Conservation (phyloP, 2,797 vertebrate species). For the Gymnothorax javanicus region DNA sequence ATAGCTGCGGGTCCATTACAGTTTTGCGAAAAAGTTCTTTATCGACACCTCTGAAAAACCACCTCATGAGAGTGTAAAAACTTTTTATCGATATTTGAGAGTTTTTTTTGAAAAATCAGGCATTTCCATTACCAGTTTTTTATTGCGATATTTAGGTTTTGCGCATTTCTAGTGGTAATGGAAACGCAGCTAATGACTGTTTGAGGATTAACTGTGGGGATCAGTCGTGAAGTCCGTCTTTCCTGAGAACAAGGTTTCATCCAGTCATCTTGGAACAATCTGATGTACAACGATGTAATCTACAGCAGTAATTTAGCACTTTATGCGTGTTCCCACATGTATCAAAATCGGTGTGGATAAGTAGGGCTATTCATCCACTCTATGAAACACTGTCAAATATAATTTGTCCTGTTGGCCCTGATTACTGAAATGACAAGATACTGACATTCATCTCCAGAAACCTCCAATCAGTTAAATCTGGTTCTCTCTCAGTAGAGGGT, state of each 20-base stretch:
- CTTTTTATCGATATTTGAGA: too few relatives aligned
- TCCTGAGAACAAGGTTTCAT: not conserved
- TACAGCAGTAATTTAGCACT: not conserved
- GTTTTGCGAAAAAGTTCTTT: too few relatives aligned
- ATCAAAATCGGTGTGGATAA: not conserved
- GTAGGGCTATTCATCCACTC: not conserved
- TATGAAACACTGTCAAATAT: not conserved
- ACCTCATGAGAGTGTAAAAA: too few relatives aligned
- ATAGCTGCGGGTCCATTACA: not conserved
- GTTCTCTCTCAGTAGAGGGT: not conserved
- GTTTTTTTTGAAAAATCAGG: too few relatives aligned
- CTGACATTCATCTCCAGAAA: not conserved
- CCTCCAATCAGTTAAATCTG: not conserved
- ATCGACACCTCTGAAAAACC: too few relatives aligned
- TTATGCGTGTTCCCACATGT: not conserved
- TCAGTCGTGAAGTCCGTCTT: not conserved
- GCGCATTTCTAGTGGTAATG: too few relatives aligned
- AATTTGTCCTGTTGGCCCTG: not conserved
- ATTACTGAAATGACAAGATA: not conserved
- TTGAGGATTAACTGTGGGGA: too few relatives aligned
- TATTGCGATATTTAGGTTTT: too few relatives aligned
- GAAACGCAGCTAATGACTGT: too few relatives aligned
- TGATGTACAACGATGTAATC: not conserved
- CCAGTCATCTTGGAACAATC: not conserved
- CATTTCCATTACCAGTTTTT: too few relatives aligned